Base-by-base conservation (phyloP, 2,113 vertebrate genomes). In the Plecturocebus donacophilus region DNA sequence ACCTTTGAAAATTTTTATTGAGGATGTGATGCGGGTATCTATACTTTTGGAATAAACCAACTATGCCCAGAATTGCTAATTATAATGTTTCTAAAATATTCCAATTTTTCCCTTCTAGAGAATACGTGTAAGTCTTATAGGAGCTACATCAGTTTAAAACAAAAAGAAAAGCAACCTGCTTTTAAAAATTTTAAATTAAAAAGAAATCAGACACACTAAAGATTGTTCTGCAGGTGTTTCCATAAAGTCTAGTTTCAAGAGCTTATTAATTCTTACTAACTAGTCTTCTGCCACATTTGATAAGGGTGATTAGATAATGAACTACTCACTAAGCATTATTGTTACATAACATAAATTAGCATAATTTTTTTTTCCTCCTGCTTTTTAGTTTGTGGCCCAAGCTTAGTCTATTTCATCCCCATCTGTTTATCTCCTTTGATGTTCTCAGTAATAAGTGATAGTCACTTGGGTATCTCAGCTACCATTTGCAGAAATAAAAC, bases 401-500 rank as follows among this genome's bases (percentile, higher is more conserved):
- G 27, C 13, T 58, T 52, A 25, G 66, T 76, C 14, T 87, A 70
- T 71, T 98, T 97, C 77, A 79, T 96, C 91, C 80, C 93, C 94
- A 97, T 97, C 96, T 98, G 91, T 73, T 96, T 97, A 96, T 95
- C 94, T 97, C 96, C 96, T 98, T 97, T 98, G 94, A 98, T 97
- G 79, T 76, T 93, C 58, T 92, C 83, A n/a, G 47, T 88, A 97
- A 98, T 95, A 97, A 98, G 93, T 97, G 96, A 93, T 95, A 97
- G 97, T 92, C 95, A 93, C 91, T 97, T 90, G 89, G 80, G 96
- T 95, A 93, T 98, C 92, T 95, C 86, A 96, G 90, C 93, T 95
- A 95, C 98, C 96, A 98, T 98, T 95, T 96, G 54, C 97, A 96
- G 95, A 98, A 98, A 98, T 97, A 98, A 98, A 98, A 97, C 64